phyloP scores from a whole-genome alignment of 2,113 vertebrate species.

The Petromus typicus region DNA sequence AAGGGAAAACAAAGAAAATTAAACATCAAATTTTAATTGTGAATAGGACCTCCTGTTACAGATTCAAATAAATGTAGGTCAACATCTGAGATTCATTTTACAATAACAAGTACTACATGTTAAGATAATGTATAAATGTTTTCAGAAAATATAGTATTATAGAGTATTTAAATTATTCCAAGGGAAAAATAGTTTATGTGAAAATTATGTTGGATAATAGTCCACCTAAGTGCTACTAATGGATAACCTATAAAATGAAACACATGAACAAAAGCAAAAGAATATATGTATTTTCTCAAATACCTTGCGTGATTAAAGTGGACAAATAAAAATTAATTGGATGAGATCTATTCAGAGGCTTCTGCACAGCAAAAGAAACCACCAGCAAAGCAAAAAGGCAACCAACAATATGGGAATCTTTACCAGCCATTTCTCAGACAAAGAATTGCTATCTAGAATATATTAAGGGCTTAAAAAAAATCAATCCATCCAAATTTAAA shows the following conservation, averaged over 20 bases:
- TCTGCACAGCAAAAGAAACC: no score
- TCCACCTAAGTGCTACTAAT: conserved; percentile 59
- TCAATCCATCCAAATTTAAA: no score
- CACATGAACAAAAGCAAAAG: conserved; percentile 20
- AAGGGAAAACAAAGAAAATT: not conserved
- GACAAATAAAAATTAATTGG: conserved; percentile 45
- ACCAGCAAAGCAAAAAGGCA: no score
- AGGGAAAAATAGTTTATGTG: conserved; percentile 5
- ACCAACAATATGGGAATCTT: no score
- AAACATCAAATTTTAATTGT: not conserved
- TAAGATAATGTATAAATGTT: not conserved
- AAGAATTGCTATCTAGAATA: no score
- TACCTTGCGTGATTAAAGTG: conserved; percentile 26
- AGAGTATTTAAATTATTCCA: not conserved
- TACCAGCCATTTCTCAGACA: no score
- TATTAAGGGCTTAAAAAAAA: no score
- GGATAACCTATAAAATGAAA: conserved; percentile 29
- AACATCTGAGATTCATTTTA: not conserved
- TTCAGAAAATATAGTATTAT: not conserved
- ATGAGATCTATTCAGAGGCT: no score
- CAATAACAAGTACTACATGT: not conserved
- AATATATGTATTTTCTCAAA: not conserved
- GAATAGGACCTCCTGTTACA: not conserved
- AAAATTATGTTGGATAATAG: conserved; percentile 69
- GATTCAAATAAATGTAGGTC: not conserved